A percentile compares a stretch with the other conserved stretches of the same genome.
phyloP scores from a whole-genome alignment of 2,888 invertebrate species.

The Rhogogaster chlorosoma region DNA sequence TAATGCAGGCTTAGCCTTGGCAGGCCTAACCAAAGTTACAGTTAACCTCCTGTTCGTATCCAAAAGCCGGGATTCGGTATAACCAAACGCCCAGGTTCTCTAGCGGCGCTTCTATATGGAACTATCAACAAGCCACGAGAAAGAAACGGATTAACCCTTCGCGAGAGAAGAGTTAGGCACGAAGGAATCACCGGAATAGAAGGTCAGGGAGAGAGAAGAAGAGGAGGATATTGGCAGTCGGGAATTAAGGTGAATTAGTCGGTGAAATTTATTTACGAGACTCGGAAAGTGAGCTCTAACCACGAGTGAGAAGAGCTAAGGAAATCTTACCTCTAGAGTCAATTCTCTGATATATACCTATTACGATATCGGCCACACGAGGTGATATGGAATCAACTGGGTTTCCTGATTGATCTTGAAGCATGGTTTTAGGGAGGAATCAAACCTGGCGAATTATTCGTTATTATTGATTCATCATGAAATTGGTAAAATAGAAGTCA shows the following conservation, averaged over 20 bases:
- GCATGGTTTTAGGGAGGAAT: not conserved
- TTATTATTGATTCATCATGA: not conserved
- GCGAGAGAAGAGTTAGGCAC: slow-evolving; percentile 3
- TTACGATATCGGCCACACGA: not conserved
- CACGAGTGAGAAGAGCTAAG: not conserved
- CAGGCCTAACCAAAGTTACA: slow-evolving; percentile 47
- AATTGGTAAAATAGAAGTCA: not conserved
- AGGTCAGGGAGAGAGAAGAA: not conserved
- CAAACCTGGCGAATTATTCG: not conserved
- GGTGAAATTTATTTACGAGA: slow-evolving; percentile 18
- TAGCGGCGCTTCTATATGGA: not conserved
- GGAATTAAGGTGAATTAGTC: slow-evolving; percentile 48
- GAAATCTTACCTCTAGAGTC: not conserved
- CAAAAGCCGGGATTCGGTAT: slow-evolving; percentile 10
- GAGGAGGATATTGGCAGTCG: slow-evolving; percentile 30
- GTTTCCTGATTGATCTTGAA: not conserved
- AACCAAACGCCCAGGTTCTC: slow-evolving; percentile 19
- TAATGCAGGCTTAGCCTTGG: slow-evolving; percentile 43
- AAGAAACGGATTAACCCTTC: slow-evolving; percentile 47
- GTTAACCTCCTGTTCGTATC: slow-evolving; percentile 11
- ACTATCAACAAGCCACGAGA: slow-evolving; percentile 43
- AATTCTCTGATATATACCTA: not conserved
- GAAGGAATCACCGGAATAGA: not conserved
- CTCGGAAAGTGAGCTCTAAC: not conserved
- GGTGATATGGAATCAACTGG: not conserved